Evolutionary conservation across 2,797 vertebrate genomes (phyloP), one percentile per base, ranked within the genome.

Genomic region (Brachymystax lenok): DNA sequence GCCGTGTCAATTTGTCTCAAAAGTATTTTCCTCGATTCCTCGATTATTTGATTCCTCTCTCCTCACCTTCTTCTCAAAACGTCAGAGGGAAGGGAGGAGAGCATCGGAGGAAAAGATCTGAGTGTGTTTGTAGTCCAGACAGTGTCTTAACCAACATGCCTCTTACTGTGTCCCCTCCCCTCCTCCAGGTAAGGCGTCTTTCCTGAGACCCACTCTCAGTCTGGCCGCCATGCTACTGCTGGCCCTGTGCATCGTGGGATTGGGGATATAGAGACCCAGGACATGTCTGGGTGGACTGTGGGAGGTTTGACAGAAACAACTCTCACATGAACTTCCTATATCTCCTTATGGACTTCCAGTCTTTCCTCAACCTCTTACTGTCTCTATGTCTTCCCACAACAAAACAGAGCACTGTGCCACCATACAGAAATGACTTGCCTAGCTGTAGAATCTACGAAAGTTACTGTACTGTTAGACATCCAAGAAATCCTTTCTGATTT

Each of bases 211-310:
- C 7, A 80, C 85, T 40, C 72, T 95, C 40, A 92, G 95, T 89
- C 86, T 97, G n/a, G 84, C 92, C 72, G 88, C 94, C 68, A 87
- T 94, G 87, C 75, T 92, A 85, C 80, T 96, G 71, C 89, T 96
- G 87, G 88, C 92, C 16, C 87, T 97, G 16, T 83, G 93, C 89
- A 93, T 93, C 84, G 84, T 91, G 82, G 93, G 93, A 91, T 89
- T 96, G 88, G 94, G 93, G 93, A 92, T 95, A 82, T 96, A 93
- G 19, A 13, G 69, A 33, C 12, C 71, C 79, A 76, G 91, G 87
- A 88, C 86, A 88, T 90, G 85, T 24, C 1, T 75, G 69, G 79
- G 77, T 85, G 89, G 84, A 95, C 87, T 93, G 87, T 89, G 88
- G 90, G 75, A 85, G 64, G 66, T 69, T 68, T 87, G 86, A 83